Conservation (phyloP, 2,888 invertebrate genomes). For the Choristoneura rosaceana region DNA sequence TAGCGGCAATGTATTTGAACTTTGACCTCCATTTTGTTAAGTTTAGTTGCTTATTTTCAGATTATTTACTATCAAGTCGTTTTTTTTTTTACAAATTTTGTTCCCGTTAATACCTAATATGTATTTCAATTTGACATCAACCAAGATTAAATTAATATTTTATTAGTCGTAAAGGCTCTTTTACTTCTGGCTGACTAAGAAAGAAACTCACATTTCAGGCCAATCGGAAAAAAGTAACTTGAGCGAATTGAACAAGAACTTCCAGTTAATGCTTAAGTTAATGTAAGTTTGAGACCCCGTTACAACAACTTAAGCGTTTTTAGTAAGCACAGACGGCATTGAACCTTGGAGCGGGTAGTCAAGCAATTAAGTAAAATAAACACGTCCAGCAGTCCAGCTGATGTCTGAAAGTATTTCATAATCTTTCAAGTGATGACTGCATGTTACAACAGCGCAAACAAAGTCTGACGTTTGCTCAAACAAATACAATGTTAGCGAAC, state of each 20-base stretch:
- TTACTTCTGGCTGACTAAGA: background rate
- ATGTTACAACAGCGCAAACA: constrained; percentile 1
- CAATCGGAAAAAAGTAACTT: no score
- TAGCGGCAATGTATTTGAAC: constrained; percentile 29
- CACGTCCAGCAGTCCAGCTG: background rate
- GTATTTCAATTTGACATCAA: background rate
- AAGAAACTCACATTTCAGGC: background rate
- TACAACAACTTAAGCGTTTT: background rate
- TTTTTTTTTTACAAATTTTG: background rate
- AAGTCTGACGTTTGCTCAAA: constrained; percentile 16
- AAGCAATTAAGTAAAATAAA: background rate
- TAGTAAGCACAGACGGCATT: background rate
- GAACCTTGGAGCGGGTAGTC: background rate
- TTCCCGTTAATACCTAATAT: background rate
- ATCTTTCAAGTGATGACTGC: constrained; percentile 6
- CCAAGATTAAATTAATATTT: background rate
- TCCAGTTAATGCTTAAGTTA: background rate
- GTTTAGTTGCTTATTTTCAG: background rate
- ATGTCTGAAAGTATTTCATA: background rate
- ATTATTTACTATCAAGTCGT: background rate
- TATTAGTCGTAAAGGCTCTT: background rate
- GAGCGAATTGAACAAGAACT: no score
- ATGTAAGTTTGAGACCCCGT: background rate
- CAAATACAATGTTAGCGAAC: constrained; percentile 46
- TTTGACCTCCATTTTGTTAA: constrained; percentile 34